Percentiles rank a stretch among this genome's conserved stretches.
Evolutionary conservation across 92 coral and sea anemone species (phyloP).

Genomic region (Parazoanthus swiftii): DNA sequence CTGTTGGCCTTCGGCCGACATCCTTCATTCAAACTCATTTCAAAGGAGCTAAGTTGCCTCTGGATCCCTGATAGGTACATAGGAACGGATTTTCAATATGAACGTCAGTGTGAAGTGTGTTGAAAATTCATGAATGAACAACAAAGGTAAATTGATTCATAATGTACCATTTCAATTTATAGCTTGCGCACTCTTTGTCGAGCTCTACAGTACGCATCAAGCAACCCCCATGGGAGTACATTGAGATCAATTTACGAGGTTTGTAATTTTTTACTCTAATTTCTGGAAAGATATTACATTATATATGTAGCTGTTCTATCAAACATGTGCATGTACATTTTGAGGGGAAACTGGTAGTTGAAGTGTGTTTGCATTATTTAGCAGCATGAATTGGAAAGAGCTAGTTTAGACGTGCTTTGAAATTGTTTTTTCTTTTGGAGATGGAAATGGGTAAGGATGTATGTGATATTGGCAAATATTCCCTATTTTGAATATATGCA

Average conservation of each 20-base stretch:
- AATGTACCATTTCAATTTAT: neutral
- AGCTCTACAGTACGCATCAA: conserved; percentile 86
- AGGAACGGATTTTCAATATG: neutral
- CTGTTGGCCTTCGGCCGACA: too few relatives aligned
- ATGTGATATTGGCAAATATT: too few relatives aligned
- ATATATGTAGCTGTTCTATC: neutral
- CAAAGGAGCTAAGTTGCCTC: neutral
- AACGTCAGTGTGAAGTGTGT: neutral
- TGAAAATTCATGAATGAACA: neutral
- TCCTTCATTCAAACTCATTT: neutral
- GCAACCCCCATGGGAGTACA: conserved; percentile 82
- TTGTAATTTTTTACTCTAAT: neutral
- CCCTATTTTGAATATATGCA: too few relatives aligned
- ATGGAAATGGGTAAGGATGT: too few relatives aligned
- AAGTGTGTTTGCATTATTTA: too few relatives aligned
- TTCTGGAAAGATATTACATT: neutral
- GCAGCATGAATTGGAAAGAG: too few relatives aligned
- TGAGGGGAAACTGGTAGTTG: too few relatives aligned
- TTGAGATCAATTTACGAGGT: conserved; percentile 97
- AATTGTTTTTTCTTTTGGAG: too few relatives aligned
- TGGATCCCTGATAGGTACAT: neutral
- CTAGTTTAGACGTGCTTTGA: too few relatives aligned
- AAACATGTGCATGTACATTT: too few relatives aligned
- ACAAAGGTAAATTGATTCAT: neutral
- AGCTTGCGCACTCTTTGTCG: conserved; percentile 95